Conservation (phyloP, 92 coral and sea anemone genomes). For the Actinostola sp. region DNA sequence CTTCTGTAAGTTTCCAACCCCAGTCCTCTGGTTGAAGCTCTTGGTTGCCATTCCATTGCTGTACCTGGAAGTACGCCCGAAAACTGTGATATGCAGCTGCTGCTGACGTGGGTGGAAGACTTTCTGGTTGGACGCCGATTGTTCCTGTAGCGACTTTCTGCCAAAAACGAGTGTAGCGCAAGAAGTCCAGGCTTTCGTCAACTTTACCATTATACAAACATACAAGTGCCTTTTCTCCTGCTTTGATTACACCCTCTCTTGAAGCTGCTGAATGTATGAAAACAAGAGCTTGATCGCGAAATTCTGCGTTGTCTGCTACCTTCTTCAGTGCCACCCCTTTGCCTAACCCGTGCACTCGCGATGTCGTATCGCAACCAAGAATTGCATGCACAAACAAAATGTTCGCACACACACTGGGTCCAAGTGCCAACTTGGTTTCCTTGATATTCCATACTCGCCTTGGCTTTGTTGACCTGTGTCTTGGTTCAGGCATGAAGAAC, state of each 20-base stretch:
- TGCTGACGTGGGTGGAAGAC: slow-evolving; percentile 36
- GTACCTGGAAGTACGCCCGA: slow-evolving; percentile 32
- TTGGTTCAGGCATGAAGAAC: not conserved
- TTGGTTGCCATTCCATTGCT: slow-evolving; percentile 34
- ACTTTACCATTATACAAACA: not conserved
- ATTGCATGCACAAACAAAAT: slow-evolving; percentile 4
- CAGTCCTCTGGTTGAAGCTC: slow-evolving; percentile 36
- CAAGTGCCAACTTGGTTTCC: not conserved
- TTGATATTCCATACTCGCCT: not conserved
- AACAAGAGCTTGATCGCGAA: too few relatives aligned
- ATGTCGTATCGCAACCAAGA: slow-evolving; percentile 26
- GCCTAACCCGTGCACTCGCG: slow-evolving; percentile 15
- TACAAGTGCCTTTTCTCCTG: slow-evolving; percentile 15
- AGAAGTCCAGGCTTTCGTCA: slow-evolving; percentile 12
- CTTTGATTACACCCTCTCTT: not conserved
- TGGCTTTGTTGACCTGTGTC: not conserved
- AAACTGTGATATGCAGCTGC: slow-evolving; percentile 28
- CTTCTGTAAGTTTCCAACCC: slow-evolving; percentile 51
- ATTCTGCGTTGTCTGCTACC: not conserved
- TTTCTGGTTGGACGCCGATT: slow-evolving; percentile 21
- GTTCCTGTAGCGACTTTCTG: slow-evolving; percentile 33
- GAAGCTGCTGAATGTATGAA: not conserved
- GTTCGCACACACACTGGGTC: not conserved
- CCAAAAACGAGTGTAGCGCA: slow-evolving; percentile 39
- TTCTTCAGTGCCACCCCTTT: slow-evolving; percentile 6